Conservation (phyloP, 2,888 invertebrate genomes). For the Lithosia quadra region DNA sequence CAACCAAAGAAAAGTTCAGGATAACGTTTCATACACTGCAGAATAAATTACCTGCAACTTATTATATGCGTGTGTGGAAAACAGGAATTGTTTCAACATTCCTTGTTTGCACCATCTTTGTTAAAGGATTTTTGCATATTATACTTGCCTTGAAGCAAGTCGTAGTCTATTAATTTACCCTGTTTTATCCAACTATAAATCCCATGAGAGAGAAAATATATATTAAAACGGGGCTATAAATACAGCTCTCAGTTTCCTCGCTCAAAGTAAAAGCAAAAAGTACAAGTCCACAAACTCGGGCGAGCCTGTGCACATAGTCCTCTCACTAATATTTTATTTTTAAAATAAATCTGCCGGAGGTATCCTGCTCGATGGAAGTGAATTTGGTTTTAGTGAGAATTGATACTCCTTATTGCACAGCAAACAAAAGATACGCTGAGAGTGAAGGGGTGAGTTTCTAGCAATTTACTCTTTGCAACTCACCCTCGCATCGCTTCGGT, state of each 20-base stretch:
- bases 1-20: neutral
- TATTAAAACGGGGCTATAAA: constrained; percentile 60
- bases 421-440: neutral
- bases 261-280: constrained; percentile 53
- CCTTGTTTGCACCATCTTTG: neutral
- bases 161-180: constrained; percentile 29
- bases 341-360: constrained; percentile 40
- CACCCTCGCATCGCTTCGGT: too few relatives aligned
- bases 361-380: constrained; percentile 40
- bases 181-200: constrained; percentile 41
- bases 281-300: constrained; percentile 40
- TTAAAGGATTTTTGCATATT: neutral
- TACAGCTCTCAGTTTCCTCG: constrained; percentile 58
- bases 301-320: constrained; percentile 50
- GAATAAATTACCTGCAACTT: neutral
- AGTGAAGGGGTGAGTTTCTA: neutral
- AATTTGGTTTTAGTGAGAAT: constrained; percentile 26
- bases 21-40: neutral
- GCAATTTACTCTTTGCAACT: neutral
- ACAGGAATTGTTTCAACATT: neutral
- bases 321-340: constrained; percentile 50
- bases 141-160: neutral
- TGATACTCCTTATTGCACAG: constrained; percentile 2
- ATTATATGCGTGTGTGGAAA: neutral
- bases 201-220: constrained; percentile 45